A percentile compares a stretch with the other conserved stretches of the same genome.
phyloP scores from a whole-genome alignment of 2,888 invertebrate genomes.

The Andrena fulva region DNA sequence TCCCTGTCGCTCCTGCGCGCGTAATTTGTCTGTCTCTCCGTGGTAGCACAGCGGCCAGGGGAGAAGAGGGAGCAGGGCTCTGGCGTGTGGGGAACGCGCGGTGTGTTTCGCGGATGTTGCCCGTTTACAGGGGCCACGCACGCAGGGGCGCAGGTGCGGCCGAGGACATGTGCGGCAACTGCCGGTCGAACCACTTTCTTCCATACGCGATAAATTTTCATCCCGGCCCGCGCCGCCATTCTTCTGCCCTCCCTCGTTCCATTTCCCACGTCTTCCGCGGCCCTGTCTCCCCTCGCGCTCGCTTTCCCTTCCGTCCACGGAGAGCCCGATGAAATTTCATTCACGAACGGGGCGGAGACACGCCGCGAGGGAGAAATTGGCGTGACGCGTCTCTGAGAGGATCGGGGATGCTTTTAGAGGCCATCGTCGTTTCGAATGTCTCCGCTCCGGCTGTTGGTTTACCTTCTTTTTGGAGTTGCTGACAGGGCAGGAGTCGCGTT shows the following conservation, averaged over 20 bases:
- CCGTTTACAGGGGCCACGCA: constrained; percentile 62
- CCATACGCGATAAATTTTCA: constrained; percentile 66
- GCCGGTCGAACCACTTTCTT: constrained; percentile 62
- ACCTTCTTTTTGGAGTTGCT: background rate
- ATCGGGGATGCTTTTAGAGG: background rate
- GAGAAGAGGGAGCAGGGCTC: background rate
- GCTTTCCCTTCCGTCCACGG: background rate
- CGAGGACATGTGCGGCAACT: constrained; percentile 20
- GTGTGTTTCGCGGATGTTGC: constrained; percentile 53
- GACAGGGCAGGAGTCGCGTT: too few relatives aligned
- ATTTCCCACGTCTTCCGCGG: background rate
- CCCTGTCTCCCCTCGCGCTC: background rate
- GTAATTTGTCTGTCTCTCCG: constrained; percentile 31
- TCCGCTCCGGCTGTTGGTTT: background rate
- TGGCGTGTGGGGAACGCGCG: constrained; percentile 27
- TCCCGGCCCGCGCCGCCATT: constrained; percentile 27
- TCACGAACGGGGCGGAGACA: background rate
- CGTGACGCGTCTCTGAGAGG: background rate
- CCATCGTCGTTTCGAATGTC: background rate
- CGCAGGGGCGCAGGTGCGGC: constrained; percentile 61
- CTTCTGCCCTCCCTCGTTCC: background rate
- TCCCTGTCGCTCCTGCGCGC: constrained; percentile 8
- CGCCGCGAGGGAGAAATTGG: background rate
- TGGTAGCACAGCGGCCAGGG: background rate
- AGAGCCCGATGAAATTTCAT: background rate